Evolutionary conservation across 2,797 vertebrate species (phyloP).

Genomic region (Parauchenoglanis ngamensis): DNA sequence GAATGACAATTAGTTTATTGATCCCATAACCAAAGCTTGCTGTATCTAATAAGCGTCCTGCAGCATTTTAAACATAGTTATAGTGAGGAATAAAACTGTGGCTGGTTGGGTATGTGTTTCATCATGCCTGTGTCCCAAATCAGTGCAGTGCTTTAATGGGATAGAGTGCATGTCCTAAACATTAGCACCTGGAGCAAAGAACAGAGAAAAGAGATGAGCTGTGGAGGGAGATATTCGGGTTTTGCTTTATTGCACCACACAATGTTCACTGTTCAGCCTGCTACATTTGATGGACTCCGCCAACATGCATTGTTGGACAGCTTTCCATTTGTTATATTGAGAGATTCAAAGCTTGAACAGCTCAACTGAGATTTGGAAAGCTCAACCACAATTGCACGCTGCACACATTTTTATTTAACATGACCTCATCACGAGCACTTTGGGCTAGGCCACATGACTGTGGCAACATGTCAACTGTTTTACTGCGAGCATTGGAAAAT

Average conservation of each 20-base stretch:
- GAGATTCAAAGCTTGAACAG: not conserved
- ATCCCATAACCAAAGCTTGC: not conserved
- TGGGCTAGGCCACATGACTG: not conserved
- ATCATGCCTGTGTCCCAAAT: not conserved
- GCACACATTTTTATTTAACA: not conserved
- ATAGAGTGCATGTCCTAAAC: not conserved
- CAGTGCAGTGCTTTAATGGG: not conserved
- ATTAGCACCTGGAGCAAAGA: not conserved
- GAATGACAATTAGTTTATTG: slow-evolving; percentile 13
- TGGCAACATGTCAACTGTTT: not conserved
- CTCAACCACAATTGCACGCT: not conserved
- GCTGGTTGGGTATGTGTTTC: not conserved
- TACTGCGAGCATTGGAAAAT: not conserved
- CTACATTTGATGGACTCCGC: not conserved
- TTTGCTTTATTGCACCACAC: too few relatives aligned
- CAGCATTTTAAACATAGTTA: not conserved
- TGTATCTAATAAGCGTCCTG: not conserved
- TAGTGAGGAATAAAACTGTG: not conserved
- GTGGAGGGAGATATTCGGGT: not conserved
- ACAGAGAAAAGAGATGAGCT: not conserved
- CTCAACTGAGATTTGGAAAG: not conserved
- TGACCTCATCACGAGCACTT: not conserved
- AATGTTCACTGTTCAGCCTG: not conserved
- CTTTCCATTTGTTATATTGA: not conserved
- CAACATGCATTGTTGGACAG: not conserved